These are phyloP conservation scores for Lepilemur septentrionalis DNA, from an alignment of 2,797 vertebrate species.

Conservation along the genomic window DNA sequence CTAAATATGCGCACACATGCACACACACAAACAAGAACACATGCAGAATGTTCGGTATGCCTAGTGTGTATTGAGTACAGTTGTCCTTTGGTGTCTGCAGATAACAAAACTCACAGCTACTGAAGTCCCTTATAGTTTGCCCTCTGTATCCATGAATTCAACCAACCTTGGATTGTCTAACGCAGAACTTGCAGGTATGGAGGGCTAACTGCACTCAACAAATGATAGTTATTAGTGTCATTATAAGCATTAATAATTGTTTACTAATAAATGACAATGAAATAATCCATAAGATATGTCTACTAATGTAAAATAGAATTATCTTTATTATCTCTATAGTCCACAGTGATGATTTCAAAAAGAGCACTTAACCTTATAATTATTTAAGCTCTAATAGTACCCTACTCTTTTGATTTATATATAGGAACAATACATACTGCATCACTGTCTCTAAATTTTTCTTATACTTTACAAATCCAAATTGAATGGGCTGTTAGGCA, in stretches of 20 bases:
- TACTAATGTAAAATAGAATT: neutral
- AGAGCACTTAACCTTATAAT: neutral
- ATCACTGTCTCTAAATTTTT: neutral
- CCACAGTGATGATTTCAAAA: neutral
- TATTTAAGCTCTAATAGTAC: neutral
- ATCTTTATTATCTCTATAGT: neutral
- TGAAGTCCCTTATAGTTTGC: neutral
- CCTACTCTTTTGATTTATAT: neutral
- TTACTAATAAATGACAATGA: constrained; percentile 3
- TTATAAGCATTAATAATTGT: neutral
- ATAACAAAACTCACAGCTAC: neutral
- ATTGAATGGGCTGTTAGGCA: neutral
- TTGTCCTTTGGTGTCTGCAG: neutral
- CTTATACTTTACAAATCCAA: neutral
- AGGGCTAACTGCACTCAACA: neutral
- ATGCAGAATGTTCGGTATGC: neutral
- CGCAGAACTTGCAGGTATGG: neutral
- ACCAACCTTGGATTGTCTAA: neutral
- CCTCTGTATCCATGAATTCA: neutral
- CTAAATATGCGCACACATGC: neutral
- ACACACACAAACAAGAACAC: neutral
- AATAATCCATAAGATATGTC: neutral
- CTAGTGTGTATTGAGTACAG: neutral
- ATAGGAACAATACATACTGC: neutral
- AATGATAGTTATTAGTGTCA: neutral